Evolutionary conservation across 2,888 invertebrate species (phyloP).

Genomic region (Caenorhabditis japonica): DNA sequence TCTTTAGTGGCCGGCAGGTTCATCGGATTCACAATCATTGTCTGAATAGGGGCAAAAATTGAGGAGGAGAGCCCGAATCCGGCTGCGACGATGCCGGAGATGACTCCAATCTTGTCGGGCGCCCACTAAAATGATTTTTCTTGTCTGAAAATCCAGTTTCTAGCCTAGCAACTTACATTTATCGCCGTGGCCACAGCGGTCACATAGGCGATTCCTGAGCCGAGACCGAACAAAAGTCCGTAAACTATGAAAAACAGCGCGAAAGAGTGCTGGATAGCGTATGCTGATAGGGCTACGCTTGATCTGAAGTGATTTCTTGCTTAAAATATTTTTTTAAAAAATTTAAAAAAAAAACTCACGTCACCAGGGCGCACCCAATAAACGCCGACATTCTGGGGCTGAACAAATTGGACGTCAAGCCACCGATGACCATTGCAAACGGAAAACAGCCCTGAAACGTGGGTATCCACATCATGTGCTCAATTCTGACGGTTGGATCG

Average conservation of each 20-base stretch:
- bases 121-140: constrained; percentile 68
- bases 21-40: constrained; percentile 71
- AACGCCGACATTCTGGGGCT: constrained; percentile 71
- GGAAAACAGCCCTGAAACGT: constrained; percentile 76
- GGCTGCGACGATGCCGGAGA: constrained; percentile 76
- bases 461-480: constrained; percentile 76
- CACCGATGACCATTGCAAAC: constrained; percentile 77
- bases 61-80: constrained; percentile 76
- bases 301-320: constrained; percentile 53
- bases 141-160: too few relatives aligned
- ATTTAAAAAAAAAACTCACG: constrained; percentile 55
- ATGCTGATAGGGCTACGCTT: constrained; percentile 71
- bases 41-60: constrained; percentile 77
- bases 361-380: constrained; percentile 71
- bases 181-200: constrained; percentile 74
- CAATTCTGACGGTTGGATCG: constrained; percentile 68
- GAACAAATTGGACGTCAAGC: constrained; percentile 61
- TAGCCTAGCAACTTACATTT: constrained; percentile 58
- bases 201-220: constrained; percentile 76
- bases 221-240: constrained; percentile 75
- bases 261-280: constrained; percentile 71
- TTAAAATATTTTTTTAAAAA: background rate
- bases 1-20: constrained; percentile 72
- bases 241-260: constrained; percentile 71
- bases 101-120: constrained; percentile 74